These are phyloP conservation scores for Mormoops blainvillei DNA, from an alignment of 2,113 vertebrate genomes.

Conservation along the genomic window DNA sequence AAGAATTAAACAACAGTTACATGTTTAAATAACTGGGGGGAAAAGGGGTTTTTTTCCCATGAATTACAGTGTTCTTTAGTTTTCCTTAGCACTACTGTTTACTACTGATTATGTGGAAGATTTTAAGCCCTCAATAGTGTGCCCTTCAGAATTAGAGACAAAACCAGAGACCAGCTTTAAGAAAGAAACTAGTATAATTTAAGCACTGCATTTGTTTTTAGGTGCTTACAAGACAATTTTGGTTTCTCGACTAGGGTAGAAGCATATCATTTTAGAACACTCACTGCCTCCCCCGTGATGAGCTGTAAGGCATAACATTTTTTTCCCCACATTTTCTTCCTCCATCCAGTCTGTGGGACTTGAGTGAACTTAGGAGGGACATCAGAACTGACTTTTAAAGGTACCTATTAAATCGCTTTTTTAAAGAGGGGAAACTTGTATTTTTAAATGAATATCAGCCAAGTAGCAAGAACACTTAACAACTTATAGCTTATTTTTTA, in stretches of 20 bases:
- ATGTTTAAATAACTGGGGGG: neutral
- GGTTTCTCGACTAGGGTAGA: neutral
- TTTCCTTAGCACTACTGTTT: neutral
- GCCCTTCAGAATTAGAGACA: neutral
- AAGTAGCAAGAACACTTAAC: neutral
- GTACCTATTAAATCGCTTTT: neutral
- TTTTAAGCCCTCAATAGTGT: neutral
- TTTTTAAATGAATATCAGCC: neutral
- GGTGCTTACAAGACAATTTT: neutral
- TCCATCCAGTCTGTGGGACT: neutral
- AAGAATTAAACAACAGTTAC: neutral
- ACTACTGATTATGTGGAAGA: neutral
- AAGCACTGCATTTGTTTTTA: neutral
- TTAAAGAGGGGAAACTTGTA: neutral
- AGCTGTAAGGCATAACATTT: neutral
- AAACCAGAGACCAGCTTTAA: conserved; percentile 34
- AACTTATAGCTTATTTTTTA: neutral
- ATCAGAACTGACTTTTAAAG: neutral
- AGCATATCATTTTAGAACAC: neutral
- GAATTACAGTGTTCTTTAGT: neutral
- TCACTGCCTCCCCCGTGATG: neutral
- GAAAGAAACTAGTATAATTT: neutral
- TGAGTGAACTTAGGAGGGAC: neutral
- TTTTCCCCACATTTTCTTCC: neutral
- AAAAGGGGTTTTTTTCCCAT: neutral